Conservation (phyloP, 1,140 invertebrate species). For the Caligus rogercresseyi region DNA sequence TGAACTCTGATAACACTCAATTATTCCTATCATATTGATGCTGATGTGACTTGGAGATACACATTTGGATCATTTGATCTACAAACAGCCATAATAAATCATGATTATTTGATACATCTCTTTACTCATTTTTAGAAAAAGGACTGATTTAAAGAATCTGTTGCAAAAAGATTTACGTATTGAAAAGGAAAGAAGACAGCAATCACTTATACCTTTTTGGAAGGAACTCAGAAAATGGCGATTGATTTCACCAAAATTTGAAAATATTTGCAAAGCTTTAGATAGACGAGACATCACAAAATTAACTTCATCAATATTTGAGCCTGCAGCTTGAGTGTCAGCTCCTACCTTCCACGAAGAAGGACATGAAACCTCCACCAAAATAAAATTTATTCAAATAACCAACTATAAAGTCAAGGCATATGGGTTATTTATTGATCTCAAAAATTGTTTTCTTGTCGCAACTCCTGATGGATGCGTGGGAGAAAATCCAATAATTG, state of each 20-base stretch:
- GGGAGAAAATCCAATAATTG: background rate
- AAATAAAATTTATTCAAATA: background rate
- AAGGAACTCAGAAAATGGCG: background rate
- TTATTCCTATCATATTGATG: background rate
- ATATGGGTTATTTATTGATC: background rate
- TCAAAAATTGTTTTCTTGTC: background rate
- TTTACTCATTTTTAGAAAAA: background rate
- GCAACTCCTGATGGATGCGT: background rate
- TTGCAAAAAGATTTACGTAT: background rate
- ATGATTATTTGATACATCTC: background rate
- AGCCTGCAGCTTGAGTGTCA: background rate
- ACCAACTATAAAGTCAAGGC: background rate
- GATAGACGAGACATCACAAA: background rate
- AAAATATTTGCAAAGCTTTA: background rate
- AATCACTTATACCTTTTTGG: background rate
- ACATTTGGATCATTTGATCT: background rate
- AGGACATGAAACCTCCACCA: background rate
- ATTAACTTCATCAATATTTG: background rate
- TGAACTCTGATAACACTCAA: background rate
- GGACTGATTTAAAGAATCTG: background rate
- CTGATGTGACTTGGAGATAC: background rate
- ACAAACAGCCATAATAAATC: background rate
- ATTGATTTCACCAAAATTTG: background rate
- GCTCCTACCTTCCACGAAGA: background rate
- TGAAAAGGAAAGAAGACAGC: no score